phyloP scores from a whole-genome alignment of 2,888 invertebrate species.

The Acanthacorydalis orientalis region DNA sequence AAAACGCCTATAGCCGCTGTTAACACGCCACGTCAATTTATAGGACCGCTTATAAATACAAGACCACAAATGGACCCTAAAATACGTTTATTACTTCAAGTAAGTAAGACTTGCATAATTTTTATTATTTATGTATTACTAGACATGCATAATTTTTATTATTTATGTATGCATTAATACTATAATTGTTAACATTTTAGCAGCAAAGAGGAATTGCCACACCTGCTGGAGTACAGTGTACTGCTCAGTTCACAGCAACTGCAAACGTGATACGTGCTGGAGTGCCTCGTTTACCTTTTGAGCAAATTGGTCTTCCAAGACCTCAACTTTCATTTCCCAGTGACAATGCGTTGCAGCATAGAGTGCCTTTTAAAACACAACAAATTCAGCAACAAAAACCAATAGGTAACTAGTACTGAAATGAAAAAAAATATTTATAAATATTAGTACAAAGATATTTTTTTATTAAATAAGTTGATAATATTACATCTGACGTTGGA shows the following conservation, averaged over 20 bases:
- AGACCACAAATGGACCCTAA: conserved; percentile 32
- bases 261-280: neutral
- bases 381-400: neutral
- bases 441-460: neutral
- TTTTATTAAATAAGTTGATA: neutral
- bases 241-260: too few relatives aligned
- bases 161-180: neutral
- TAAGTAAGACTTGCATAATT: conserved; percentile 8
- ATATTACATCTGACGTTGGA: neutral
- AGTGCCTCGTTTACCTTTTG: neutral
- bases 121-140: too few relatives aligned
- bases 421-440: neutral
- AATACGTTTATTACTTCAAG: conserved; percentile 31
- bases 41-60: conserved; percentile 23
- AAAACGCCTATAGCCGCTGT: conserved; percentile 23
- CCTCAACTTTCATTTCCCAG: neutral
- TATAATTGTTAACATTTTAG: neutral
- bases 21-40: conserved; percentile 12
- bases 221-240: neutral
- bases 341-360: neutral
- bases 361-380: neutral
- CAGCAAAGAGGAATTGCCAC: neutral
- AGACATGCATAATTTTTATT: neutral
- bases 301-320: neutral
- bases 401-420: neutral